Percentiles rank a stretch among this genome's conserved stretches.
phyloP scores from a whole-genome alignment of 2,888 invertebrate genomes.

The Invenusta paracnida region DNA sequence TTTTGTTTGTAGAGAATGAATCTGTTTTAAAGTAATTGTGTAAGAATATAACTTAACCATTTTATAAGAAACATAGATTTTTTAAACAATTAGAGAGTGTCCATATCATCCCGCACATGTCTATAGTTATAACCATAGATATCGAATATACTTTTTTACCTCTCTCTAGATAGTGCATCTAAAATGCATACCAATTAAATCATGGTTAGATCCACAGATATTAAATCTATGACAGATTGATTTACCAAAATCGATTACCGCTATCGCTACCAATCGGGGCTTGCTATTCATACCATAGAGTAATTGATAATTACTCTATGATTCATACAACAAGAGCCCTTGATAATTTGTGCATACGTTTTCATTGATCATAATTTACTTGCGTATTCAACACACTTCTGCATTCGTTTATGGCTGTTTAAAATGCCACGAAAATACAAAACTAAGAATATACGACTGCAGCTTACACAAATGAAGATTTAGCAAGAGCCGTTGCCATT shows the following conservation, averaged over 20 bases:
- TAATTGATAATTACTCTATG: too few relatives aligned
- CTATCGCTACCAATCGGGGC: background rate
- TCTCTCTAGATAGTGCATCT: background rate
- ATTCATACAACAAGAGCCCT: background rate
- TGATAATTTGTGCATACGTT: background rate
- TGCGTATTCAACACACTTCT: background rate
- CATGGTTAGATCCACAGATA: background rate
- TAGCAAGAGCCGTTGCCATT: background rate
- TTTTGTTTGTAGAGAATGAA: background rate
- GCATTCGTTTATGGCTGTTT: background rate
- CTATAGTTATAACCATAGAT: background rate
- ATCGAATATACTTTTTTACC: background rate
- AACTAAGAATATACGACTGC: background rate
- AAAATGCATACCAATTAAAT: background rate
- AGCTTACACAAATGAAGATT: background rate
- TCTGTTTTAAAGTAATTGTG: background rate
- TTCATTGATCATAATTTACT: background rate
- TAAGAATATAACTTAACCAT: background rate
- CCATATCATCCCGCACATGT: background rate
- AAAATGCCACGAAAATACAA: background rate
- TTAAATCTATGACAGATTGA: too few relatives aligned
- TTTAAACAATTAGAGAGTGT: background rate
- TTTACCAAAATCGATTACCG: background rate
- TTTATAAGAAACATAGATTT: background rate
- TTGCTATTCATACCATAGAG: too few relatives aligned